Evolutionary conservation across 2,797 vertebrate species (phyloP).

Genomic region (Gymnoscopelus microlampas): DNA sequence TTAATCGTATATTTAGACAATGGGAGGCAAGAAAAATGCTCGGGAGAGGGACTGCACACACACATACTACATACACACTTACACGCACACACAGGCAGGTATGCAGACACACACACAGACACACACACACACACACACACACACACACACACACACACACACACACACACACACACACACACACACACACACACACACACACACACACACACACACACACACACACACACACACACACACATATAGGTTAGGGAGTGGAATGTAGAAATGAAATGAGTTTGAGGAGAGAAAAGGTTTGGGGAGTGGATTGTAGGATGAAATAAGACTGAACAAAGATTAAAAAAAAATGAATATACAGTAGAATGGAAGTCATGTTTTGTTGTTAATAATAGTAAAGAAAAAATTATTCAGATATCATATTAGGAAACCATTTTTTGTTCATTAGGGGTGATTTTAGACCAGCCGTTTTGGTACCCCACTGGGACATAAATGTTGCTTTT

Average conservation of each 20-base stretch:
- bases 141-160: constrained; percentile 13
- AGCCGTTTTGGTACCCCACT: no score
- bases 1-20: constrained; percentile 73
- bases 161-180: constrained; percentile 4
- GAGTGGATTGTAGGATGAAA: no score
- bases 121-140: constrained; percentile 21
- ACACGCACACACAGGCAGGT: constrained; percentile 20
- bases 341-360: no score
- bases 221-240: constrained; percentile 5
- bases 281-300: constrained; percentile 13
- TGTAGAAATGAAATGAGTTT: constrained; percentile 31
- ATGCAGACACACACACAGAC: background rate
- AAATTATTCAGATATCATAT: no score
- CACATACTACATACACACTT: constrained; percentile 21
- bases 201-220: no score
- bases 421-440: no score
- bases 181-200: constrained; percentile 1
- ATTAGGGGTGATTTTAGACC: no score
- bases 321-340: no score
- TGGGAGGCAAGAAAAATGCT: constrained; percentile 27
- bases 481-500: no score
- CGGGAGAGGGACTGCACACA: constrained; percentile 9
- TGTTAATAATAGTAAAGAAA: no score
- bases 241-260: constrained; percentile 28
- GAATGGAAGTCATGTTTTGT: no score